Evolutionary conservation across 1,140 invertebrate species (phyloP), one percentile per base, ranked within the genome.

Genomic region (Chymomyza costata): DNA sequence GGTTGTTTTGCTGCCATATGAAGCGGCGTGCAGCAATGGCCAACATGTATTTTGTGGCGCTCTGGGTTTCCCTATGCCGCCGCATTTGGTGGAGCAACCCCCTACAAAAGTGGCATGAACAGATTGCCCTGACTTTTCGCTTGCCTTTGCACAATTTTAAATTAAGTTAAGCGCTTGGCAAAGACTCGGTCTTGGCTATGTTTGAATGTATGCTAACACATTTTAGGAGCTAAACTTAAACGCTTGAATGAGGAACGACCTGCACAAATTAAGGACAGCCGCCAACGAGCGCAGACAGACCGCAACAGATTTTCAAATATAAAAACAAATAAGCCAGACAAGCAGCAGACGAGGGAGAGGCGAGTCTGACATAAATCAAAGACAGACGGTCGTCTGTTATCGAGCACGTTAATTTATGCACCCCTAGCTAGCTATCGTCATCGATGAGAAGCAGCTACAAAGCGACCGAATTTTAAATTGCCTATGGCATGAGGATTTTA

Each of bases 341-440:
- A 10, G 2, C 8, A 34, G 13, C 3, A 28, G 5, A 5, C 25
- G 5, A 28, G 10, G 25, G 5, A 5, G 10, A 28, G 25, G 5
- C 11, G 13, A 14, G 3, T 34, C 8, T n/a, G 32, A 38, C 35
- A 15, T 6, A 14, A 17, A 38, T 25, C 21, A 25, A 8, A 25
- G 21, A n/a, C n/a, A 3, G 21, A 8, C 21, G 21, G n/a, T 8
- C 21, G 21, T 8, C 21, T 25, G 21, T 8, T 3, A 38, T 14
- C 35, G 15, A 38, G 15, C 31, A 11, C 32, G 40, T 44, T 53
- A 53, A 53, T 53, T 53, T 53, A 53, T 53, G 50, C 41, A 53
- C 50, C 50, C 50, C 48, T 17, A 15, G 10, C 2, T 38, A 10
- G 15, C 8, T 5, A 13, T 5, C 3, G n/a, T n/a, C 13, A 13